phyloP scores from a whole-genome alignment of 2,888 invertebrate species.

The Ophioninae sp. region DNA sequence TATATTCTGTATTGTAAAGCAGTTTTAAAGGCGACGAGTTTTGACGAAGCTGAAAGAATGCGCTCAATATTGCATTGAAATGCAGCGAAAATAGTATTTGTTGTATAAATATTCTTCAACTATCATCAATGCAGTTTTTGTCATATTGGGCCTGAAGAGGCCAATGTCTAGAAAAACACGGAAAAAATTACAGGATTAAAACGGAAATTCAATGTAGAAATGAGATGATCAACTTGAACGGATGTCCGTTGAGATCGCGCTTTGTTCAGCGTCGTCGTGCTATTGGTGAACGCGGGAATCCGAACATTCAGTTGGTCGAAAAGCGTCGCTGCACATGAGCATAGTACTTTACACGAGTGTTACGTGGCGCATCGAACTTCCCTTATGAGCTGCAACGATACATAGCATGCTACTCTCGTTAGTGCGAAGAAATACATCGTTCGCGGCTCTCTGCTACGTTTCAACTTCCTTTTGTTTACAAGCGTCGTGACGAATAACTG shows the following conservation, averaged over 20 bases:
- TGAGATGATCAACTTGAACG: neutral
- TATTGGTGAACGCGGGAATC: neutral
- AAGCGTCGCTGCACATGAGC: conserved; percentile 17
- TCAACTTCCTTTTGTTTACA: conserved; percentile 48
- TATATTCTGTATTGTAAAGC: neutral
- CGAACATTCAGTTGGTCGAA: neutral
- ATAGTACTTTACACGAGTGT: conserved; percentile 1
- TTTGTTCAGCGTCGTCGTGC: neutral
- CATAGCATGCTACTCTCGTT: neutral
- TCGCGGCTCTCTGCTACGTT: conserved; percentile 11
- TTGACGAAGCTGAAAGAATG: no score
- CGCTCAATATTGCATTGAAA: neutral
- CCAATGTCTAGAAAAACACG: no score
- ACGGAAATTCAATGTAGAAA: neutral
- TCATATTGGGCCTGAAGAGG: no score
- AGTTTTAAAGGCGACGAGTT: neutral
- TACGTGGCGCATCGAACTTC: conserved; percentile 24
- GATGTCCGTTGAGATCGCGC: neutral
- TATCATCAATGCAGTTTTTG: no score
- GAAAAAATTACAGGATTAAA: neutral
- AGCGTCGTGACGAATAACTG: neutral
- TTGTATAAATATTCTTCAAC: neutral
- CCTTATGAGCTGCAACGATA: conserved; percentile 11
- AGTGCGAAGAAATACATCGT: conserved; percentile 16
- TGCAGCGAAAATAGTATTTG: neutral